These are phyloP conservation scores for Caenorhabditis afra DNA, from an alignment of 2,888 invertebrate genomes.

Conservation along the genomic window DNA sequence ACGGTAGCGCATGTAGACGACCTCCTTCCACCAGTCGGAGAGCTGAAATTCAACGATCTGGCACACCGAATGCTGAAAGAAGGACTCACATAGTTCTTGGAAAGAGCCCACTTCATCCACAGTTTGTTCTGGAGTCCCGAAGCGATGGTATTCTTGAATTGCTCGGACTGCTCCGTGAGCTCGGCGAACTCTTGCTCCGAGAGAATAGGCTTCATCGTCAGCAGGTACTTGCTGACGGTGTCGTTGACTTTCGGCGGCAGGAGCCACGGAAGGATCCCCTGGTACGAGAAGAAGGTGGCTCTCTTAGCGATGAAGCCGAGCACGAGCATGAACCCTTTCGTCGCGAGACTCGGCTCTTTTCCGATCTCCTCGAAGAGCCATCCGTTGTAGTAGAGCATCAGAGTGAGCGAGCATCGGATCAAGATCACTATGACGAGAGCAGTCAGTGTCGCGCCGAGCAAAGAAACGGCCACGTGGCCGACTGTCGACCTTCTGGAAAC, in stretches of 20 bases:
- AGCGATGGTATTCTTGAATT: slow-evolving; percentile 69
- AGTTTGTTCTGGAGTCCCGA: slow-evolving; percentile 70
- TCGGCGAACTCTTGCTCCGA: slow-evolving; percentile 65
- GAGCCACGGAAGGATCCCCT: slow-evolving; percentile 70
- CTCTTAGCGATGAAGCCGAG: slow-evolving; percentile 57
- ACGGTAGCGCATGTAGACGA: slow-evolving; percentile 76
- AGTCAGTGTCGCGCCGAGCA: slow-evolving; percentile 38
- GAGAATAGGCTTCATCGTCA: slow-evolving; percentile 71
- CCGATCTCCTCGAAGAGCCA: slow-evolving; percentile 75
- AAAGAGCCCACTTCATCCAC: slow-evolving; percentile 75
- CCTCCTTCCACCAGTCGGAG: slow-evolving; percentile 77
- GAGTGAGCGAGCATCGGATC: slow-evolving; percentile 56
- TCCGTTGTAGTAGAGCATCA: slow-evolving; percentile 69
- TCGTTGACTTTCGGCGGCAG: slow-evolving; percentile 68
- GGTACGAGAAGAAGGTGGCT: slow-evolving; percentile 70
- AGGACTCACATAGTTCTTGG: slow-evolving; percentile 71
- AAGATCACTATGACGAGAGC: slow-evolving; percentile 45
- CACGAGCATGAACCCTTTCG: slow-evolving; percentile 72
- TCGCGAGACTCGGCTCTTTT: slow-evolving; percentile 67
- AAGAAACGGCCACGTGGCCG: slow-evolving; percentile 1
- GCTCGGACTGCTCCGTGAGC: slow-evolving; percentile 63
- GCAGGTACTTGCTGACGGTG: slow-evolving; percentile 68
- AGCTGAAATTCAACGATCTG: slow-evolving; percentile 51
- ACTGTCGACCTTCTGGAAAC: slow-evolving; percentile 26
- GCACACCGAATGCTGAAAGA: not conserved